Percentiles rank a stretch among this genome's conserved stretches.
Evolutionary conservation across 2,113 vertebrate genomes (phyloP).

Genomic region (Telmatochromis brachygnathus): DNA sequence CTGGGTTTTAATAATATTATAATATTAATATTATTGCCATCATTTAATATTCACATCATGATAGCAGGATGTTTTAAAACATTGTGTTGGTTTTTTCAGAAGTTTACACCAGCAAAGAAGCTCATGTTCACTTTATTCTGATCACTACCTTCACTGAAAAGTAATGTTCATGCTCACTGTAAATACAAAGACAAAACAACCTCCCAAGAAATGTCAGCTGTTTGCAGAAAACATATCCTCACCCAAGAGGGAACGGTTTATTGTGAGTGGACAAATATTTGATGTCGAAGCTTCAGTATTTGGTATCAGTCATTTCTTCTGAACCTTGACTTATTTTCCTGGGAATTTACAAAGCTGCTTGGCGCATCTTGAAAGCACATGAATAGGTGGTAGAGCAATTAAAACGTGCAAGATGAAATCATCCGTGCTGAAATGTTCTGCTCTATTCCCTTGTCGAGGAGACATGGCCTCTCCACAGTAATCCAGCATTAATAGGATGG

Average conservation of each 20-base stretch:
- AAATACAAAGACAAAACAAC: slow-evolving; percentile 6
- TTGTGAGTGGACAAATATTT: slow-evolving; percentile 39
- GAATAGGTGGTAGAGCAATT: slow-evolving; percentile 76
- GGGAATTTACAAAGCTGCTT: slow-evolving; percentile 39
- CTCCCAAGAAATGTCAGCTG: not conserved
- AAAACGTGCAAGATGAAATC: slow-evolving; percentile 75
- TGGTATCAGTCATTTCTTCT: slow-evolving; percentile 39
- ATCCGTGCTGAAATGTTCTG: slow-evolving; percentile 71
- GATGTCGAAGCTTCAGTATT: slow-evolving; percentile 28
- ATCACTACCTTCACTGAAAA: not conserved
- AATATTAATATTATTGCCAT: not conserved
- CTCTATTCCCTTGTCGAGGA: slow-evolving; percentile 79
- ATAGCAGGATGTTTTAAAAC: not conserved
- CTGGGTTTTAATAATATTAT: not conserved
- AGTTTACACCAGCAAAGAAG: not conserved
- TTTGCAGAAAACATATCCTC: not conserved
- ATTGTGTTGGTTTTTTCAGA: not conserved
- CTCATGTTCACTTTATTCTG: slow-evolving; percentile 2
- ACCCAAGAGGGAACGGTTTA: slow-evolving; percentile 11
- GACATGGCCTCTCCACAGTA: slow-evolving; percentile 70
- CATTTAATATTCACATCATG: not conserved
- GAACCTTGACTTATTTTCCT: slow-evolving; percentile 22
- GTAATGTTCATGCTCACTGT: not conserved
- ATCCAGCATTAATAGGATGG: slow-evolving; percentile 82
- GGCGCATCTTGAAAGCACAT: slow-evolving; percentile 46